Evolutionary conservation across 2,888 invertebrate genomes (phyloP), one percentile per base, ranked within the genome.

Genomic region (Euzetes globulus): DNA sequence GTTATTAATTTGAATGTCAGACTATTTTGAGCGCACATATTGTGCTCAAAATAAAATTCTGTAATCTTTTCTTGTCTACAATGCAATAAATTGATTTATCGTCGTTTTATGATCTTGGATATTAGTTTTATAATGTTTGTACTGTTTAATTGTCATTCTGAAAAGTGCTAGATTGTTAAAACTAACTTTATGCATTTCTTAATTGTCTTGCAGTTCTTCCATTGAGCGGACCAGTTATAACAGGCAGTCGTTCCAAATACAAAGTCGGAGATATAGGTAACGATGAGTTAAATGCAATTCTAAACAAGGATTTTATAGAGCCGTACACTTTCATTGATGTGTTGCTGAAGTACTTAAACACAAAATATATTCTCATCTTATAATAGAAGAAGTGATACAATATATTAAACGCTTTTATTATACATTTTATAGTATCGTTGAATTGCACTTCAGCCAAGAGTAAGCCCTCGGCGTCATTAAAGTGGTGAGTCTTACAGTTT

Each of bases 361-460:
- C 6, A 22, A 22, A 68, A 68, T 68, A 41, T 68, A 68, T 68
- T 19, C 11, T 13, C 17, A 1, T 68, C n/a, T 68, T 68, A 41
- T 41, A 37, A 68, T 41, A 41, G 13, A 15, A 1, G 11, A 22
- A 11, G 33, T 37, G 41, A 41, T 68, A 68, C 68, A 68, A 68
- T 68, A 68, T 68, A 68, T 68, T 68, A 68, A 68, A 41, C 37
- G 15, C 41, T 68, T 68, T 68, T 68, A 68, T 68, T 68, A 68
- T 45, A 37, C 37, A 25, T 68, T 68, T 68, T 68, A 60, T 85
- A 79, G 83, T 91, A 76, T 87, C 88, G 80, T 89, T 90, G 65
- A 90, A 89, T 80, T 90, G 90, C 81, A 88, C 89, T 71, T 89
- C 89, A 45, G 87, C 89, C 72, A 87, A 88, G 17, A 88, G 90